Percentiles rank a stretch among this genome's conserved stretches.
Evolutionary conservation across 2,113 vertebrate species (phyloP).

Genomic region (Notarius quadriscutis): DNA sequence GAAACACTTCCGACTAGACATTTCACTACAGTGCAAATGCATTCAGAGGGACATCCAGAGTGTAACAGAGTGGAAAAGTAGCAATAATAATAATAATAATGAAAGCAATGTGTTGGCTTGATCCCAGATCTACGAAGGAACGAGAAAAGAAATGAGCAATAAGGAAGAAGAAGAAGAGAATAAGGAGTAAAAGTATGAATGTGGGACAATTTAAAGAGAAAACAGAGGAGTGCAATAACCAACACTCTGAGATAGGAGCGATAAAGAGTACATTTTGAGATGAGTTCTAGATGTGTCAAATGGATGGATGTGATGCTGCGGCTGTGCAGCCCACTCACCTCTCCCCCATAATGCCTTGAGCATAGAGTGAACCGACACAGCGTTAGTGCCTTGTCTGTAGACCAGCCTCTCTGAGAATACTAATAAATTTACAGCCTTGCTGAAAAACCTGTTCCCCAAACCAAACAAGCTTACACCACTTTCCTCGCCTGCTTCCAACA

Average conservation of each 20-base stretch:
- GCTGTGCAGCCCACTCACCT: conserved; percentile 45
- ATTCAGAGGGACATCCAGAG: neutral
- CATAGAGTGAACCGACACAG: conserved; percentile 26
- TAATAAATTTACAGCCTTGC: conserved; percentile 57
- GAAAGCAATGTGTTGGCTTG: neutral
- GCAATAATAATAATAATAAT: neutral
- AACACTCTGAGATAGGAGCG: conserved; percentile 1
- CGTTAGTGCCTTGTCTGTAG: conserved; percentile 24
- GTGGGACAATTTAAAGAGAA: neutral
- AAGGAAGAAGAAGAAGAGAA: neutral
- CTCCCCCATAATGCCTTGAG: conserved; percentile 51
- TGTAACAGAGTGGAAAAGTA: neutral
- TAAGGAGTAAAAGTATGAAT: neutral
- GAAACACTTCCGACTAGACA: neutral
- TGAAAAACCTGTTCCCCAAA: conserved; percentile 18
- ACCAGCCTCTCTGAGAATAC: conserved; percentile 50
- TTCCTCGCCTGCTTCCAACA: neutral
- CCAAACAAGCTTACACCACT: conserved; percentile 50
- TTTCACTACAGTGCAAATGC: neutral
- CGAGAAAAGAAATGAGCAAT: neutral
- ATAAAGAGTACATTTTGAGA: conserved; percentile 23
- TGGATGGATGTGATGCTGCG: conserved; percentile 49
- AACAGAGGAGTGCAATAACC: conserved; percentile 21
- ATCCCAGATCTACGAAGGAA: conserved; percentile 1
- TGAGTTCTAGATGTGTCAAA: conserved; percentile 53